Evolutionary conservation across 2,888 invertebrate genomes (phyloP).

Genomic region (Stenotaenia linearis): DNA sequence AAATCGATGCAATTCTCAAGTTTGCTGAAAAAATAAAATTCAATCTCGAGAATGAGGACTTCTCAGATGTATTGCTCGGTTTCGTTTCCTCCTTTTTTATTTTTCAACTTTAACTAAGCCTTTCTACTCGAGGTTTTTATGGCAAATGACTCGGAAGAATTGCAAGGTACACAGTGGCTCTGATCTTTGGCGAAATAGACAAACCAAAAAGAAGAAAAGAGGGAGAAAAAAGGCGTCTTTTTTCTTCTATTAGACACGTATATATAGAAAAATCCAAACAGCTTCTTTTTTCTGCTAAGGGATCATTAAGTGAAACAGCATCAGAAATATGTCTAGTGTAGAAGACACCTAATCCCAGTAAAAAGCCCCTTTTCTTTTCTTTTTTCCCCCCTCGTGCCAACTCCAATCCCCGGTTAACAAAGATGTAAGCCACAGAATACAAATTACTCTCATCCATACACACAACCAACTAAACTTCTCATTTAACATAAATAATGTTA

Average conservation of each 20-base stretch:
- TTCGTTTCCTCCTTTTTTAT: background rate
- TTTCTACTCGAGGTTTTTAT: background rate
- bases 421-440: slow-evolving; percentile 5
- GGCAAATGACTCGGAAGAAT: slow-evolving; percentile 12
- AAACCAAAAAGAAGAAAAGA: background rate
- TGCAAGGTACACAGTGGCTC: slow-evolving; percentile 11
- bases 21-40: background rate
- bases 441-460: slow-evolving; percentile 8
- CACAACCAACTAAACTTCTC: background rate
- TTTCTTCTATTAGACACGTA: background rate
- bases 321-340: slow-evolving; percentile 7
- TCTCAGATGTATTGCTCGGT: background rate
- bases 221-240: background rate
- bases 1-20: background rate
- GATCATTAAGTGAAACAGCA: slow-evolving; percentile 19
- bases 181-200: slow-evolving; percentile 3
- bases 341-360: slow-evolving; percentile 13
- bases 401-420: slow-evolving; percentile 16
- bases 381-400: background rate
- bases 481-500: slow-evolving; percentile 12
- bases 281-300: background rate
- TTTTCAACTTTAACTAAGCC: slow-evolving; percentile 21
- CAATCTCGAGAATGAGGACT: background rate
- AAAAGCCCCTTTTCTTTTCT: background rate
- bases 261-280: background rate